phyloP scores from a whole-genome alignment of 2,797 vertebrate species.

The Falco berigora region DNA sequence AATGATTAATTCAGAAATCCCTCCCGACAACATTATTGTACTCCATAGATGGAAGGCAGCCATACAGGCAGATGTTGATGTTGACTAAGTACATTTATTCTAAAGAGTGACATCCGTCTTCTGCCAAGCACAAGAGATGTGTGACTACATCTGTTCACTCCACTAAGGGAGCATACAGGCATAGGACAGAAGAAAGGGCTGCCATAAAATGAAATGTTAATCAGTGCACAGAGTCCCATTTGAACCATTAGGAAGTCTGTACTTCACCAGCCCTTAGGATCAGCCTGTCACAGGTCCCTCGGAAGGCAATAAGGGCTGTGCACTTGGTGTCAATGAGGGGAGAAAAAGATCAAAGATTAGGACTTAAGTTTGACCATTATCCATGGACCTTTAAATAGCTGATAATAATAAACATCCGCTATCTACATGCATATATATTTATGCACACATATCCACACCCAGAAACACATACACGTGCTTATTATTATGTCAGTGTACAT shows the following conservation, averaged over 20 bases:
- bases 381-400: not conserved
- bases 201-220: slow-evolving; percentile 70
- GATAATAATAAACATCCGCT: not conserved
- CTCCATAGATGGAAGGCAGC: slow-evolving; percentile 46
- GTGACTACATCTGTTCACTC: slow-evolving; percentile 71
- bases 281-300: not conserved
- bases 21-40: slow-evolving; percentile 33
- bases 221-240: slow-evolving; percentile 16
- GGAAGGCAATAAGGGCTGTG: not conserved
- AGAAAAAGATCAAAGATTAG: not conserved
- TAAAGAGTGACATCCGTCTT: slow-evolving; percentile 68
- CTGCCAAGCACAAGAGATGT: slow-evolving; percentile 60
- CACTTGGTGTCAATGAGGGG: not conserved
- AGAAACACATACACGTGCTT: not conserved
- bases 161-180: slow-evolving; percentile 45
- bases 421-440: not conserved
- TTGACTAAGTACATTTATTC: slow-evolving; percentile 62
- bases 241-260: not conserved
- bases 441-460: not conserved
- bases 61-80: slow-evolving; percentile 72
- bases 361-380: not conserved
- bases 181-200: slow-evolving; percentile 63
- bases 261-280: not conserved
- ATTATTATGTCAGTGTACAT: not conserved
- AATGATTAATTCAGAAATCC: slow-evolving; percentile 47